These are phyloP conservation scores for Lycodopsis pacificus DNA, from an alignment of 2,797 vertebrate genomes.

Conservation along the genomic window DNA sequence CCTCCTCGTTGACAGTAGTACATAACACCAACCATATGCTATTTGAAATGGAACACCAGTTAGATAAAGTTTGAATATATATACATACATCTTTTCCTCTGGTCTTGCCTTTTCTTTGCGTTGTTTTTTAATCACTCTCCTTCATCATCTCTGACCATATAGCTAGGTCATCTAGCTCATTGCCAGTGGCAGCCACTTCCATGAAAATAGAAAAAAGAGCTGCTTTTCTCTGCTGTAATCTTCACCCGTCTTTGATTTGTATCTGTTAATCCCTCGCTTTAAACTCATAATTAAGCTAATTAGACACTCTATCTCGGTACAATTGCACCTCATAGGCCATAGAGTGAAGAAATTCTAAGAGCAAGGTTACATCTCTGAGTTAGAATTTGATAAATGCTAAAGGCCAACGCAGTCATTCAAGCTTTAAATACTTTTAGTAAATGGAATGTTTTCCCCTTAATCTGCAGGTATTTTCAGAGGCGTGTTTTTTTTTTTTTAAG, in stretches of 20 bases:
- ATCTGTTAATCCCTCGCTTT: constrained; percentile 80
- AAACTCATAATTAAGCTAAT: constrained; percentile 84
- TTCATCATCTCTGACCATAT: constrained; percentile 35
- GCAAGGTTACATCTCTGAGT: constrained; percentile 74
- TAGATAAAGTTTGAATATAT: constrained; percentile 27
- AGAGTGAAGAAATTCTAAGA: constrained; percentile 70
- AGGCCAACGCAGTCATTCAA: constrained; percentile 68
- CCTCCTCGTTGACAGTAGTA: constrained; percentile 55
- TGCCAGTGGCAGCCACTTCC: constrained; percentile 57
- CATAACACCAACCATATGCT: constrained; percentile 35
- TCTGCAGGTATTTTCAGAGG: constrained; percentile 63
- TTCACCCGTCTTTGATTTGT: constrained; percentile 69
- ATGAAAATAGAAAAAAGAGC: constrained; percentile 42
- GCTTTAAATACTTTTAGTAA: constrained; percentile 66
- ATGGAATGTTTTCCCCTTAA: constrained; percentile 41
- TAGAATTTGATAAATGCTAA: constrained; percentile 69
- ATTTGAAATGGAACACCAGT: constrained; percentile 36
- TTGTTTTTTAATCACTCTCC: constrained; percentile 43
- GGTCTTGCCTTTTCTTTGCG: constrained; percentile 24
- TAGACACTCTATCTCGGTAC: constrained; percentile 65
- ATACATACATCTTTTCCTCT: constrained; percentile 17
- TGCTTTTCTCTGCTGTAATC: constrained; percentile 68
- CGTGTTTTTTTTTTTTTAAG: constrained; percentile 33
- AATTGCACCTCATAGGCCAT: constrained; percentile 72
- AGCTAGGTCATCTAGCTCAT: constrained; percentile 47